Base-by-base conservation (phyloP, 2,113 vertebrate species). In the Cavia porcellus region DNA sequence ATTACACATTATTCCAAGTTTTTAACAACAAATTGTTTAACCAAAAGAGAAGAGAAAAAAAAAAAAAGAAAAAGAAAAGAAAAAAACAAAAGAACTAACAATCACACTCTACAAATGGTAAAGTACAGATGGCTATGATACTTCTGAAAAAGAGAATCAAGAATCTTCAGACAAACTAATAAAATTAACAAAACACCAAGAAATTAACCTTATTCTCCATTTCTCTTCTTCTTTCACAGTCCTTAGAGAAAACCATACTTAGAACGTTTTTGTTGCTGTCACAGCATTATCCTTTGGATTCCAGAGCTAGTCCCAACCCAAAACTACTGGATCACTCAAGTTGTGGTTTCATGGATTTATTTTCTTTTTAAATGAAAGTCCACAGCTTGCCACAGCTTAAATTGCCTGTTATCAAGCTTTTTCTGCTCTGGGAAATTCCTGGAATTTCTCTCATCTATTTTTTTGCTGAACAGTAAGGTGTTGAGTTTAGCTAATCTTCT, bases 321-420 rank as follows among this genome's bases (percentile, higher is more conserved):
- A 91, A 95, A 96, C 38, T 77, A 86, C 35, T 89, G 35, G 80
- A 91, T 94, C 83, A 96, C 55, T 91, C 22, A 55, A 66, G 81
- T 55, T 79, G 57, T 84, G 77, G 84, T 84, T 84, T 94, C 61
- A 57, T 68, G 70, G 30, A 25, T 89, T 47, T 50, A 62, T 25
- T 55, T 38, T 87, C 30, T 82, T 72, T 28, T 81, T 77, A 68
- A 22, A 87, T 91, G 35, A 61, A 80, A 90, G 38, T 66, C 66
- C 28, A 52, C 28, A 66, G 38, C 5, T 96, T 81, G 32, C 52
- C 50, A 52, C 11, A 52, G 50, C 11, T 47, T 32, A 68, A 55
- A 81, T 30, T 66, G 17, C 17, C 50, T 89, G 13, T 35, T 47
- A 68, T 86, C 35, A 86, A 45, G 15, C 4, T 35, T 57, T 68